These are phyloP conservation scores for Sebastiscus albofasciatus DNA, from an alignment of 2,797 vertebrate species.

Conservation along the genomic window DNA sequence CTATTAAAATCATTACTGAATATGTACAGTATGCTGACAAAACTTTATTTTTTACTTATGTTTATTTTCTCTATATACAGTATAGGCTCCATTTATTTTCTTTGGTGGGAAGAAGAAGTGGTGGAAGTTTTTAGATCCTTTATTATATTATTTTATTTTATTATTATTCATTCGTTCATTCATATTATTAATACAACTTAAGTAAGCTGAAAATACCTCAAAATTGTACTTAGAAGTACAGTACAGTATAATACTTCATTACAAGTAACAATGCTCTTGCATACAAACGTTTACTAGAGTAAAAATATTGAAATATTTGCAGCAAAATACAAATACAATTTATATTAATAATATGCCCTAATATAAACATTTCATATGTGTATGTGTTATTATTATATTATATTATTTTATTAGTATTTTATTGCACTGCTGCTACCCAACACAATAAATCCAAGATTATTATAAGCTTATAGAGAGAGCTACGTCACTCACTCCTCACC, in stretches of 20 bases:
- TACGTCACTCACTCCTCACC: slow-evolving; percentile 17
- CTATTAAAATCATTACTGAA: not conserved
- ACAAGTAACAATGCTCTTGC: not conserved
- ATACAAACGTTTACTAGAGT: not conserved
- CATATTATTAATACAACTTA: too few species aligned
- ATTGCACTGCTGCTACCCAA: slow-evolving; percentile 32
- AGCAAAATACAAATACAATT: too few species aligned
- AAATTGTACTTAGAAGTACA: too few species aligned
- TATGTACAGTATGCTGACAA: not conserved
- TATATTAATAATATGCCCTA: too few species aligned
- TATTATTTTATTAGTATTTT: too few species aligned
- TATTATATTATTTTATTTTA: too few species aligned
- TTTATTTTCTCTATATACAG: not conserved
- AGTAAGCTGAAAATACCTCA: too few species aligned
- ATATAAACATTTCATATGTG: too few species aligned
- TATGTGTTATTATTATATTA: too few species aligned
- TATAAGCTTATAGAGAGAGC: slow-evolving; percentile 5
- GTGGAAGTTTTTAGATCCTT: not conserved
- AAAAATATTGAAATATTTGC: not conserved
- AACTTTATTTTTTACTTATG: not conserved
- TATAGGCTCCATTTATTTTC: not conserved
- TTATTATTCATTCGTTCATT: too few species aligned
- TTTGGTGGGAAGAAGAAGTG: not conserved
- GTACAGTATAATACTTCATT: not conserved
- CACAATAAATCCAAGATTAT: slow-evolving; percentile 27